Evolutionary conservation across 2,113 vertebrate genomes (phyloP).

Genomic region (Mirza zaza): DNA sequence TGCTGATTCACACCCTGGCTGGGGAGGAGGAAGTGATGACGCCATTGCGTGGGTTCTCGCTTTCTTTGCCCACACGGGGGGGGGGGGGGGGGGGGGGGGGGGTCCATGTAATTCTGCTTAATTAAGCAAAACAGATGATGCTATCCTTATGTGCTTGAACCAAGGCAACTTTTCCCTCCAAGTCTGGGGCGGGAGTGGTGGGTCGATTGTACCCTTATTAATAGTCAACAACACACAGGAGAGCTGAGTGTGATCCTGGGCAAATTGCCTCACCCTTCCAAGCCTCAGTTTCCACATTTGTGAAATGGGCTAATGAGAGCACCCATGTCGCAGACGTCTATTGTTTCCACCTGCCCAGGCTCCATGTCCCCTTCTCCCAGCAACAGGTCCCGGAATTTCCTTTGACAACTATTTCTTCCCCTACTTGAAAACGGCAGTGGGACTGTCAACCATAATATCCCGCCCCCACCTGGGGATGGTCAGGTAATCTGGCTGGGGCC

Average conservation of each 20-base stretch:
- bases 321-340: rapidly evolving
- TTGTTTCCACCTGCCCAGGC: neutral
- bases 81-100: neutral
- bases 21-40: conserved; percentile 66
- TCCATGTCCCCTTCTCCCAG: neutral
- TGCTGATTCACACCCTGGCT: conserved; percentile 76
- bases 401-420: too few relatives aligned
- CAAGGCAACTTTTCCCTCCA: neutral
- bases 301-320: neutral
- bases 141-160: neutral
- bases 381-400: neutral
- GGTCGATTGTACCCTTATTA: neutral
- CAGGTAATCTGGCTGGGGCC: neutral
- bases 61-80: neutral
- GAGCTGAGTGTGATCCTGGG: neutral
- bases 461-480: neutral
- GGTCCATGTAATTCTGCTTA: neutral
- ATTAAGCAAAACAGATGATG: conserved; percentile 12
- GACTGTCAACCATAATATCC: neutral
- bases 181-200: too few relatives aligned
- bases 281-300: neutral
- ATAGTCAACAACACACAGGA: neutral
- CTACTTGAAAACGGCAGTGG: neutral
- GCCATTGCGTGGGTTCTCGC: neutral
- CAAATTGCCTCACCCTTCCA: neutral